Evolutionary conservation across 2,888 invertebrate species (phyloP), one percentile per base, ranked within the genome.

Genomic region (Pogonocherus hispidulus): DNA sequence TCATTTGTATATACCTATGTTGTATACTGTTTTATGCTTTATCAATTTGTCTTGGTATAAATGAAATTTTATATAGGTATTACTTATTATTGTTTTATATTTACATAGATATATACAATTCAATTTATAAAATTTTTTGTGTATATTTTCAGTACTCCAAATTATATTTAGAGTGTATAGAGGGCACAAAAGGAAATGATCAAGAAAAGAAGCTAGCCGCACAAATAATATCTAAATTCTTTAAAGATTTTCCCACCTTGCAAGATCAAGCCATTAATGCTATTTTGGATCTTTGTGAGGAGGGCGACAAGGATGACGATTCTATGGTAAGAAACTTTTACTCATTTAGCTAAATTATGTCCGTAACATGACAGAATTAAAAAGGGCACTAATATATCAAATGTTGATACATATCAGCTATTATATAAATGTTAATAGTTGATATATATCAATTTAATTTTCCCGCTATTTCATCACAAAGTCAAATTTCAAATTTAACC

Each of bases 221-320:
- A 2, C 98, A 98, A 84, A 97, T 99, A 79, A 97, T 98, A 82
- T 93, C 95, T 1, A 92, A 96, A 85, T 98, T 98, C 87, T 97
- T 97, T 84, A 95, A 94, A 82, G 90, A 93, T 84, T 99, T 98
- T 84, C 97, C 98, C 5, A 89, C 89, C 70, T 87, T 95, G 66
- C 91, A 94, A n/a, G 93, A 94, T 76, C 91, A 93, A 82, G 95
- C 97, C 5, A 92, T 98, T 62, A 94, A 98, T 86, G 95, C 96
- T 69, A 91, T 96, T 81, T 91, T 98, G 78, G 97, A 98, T 87
- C 89, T 99, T 4, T 98, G 98, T 84, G 98, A 98, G 86, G 97
- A 98, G 88, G 94, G 95, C 82, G 97, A 98, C 84, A 98, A 98
- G 86, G 97, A 98, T 88, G 94, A 95, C 82, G 97, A 98, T 85